phyloP scores from a whole-genome alignment of 92 coral and sea anemone species.

The Zoanthus sansibaricus region DNA sequence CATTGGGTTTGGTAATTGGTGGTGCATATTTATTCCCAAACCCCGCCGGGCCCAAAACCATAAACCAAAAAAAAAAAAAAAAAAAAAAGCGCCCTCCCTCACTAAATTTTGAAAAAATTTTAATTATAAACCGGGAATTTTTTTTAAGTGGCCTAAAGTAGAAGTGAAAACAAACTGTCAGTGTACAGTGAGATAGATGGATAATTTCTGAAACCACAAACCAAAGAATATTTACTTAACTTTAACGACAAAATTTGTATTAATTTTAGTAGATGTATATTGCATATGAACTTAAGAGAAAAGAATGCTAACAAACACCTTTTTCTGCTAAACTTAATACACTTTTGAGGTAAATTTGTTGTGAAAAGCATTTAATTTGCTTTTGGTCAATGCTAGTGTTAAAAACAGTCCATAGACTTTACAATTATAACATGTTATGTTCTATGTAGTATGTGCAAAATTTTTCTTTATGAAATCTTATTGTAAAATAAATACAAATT shows the following conservation, averaged over 20 bases:
- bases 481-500: background rate
- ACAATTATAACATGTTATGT: background rate
- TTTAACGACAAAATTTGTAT: background rate
- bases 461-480: background rate
- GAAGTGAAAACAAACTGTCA: conserved; percentile 19
- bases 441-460: background rate
- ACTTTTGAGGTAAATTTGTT: background rate
- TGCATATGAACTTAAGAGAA: background rate
- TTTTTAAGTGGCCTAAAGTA: background rate
- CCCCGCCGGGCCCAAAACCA: too few species aligned
- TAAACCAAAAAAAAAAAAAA: too few species aligned
- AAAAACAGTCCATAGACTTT: background rate
- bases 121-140: too few species aligned
- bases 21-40: too few species aligned
- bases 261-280: background rate
- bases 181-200: background rate
- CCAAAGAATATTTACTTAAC: too few species aligned
- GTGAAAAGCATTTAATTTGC: background rate
- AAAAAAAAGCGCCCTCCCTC: too few species aligned
- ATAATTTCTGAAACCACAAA: too few species aligned
- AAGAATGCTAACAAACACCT: background rate
- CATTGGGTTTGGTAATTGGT: too few species aligned
- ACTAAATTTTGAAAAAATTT: too few species aligned
- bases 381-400: background rate
- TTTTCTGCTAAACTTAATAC: background rate